Conservation (phyloP, 2,888 invertebrate species). For the Gisinianus flammeolus region DNA sequence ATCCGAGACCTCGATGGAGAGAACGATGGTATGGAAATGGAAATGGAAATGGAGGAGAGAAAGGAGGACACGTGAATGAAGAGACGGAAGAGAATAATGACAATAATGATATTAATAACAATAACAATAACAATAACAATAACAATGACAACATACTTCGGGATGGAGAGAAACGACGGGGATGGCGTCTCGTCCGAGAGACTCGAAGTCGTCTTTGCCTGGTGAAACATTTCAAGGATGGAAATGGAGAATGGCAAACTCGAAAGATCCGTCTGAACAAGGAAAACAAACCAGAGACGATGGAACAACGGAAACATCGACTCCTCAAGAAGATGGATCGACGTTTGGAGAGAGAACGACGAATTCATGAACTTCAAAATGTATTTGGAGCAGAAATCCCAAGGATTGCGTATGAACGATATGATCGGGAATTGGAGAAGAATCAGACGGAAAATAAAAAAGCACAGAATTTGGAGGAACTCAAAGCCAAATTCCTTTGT, state of each 20-base stretch:
- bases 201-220: slow-evolving; percentile 9
- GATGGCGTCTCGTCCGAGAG: slow-evolving; percentile 30
- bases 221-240: slow-evolving; percentile 25
- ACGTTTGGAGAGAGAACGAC: slow-evolving; percentile 11
- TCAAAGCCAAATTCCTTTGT: neutral
- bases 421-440: slow-evolving; percentile 15
- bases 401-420: slow-evolving; percentile 16
- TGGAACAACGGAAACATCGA: slow-evolving; percentile 17
- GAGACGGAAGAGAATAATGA: neutral
- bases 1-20: slow-evolving; percentile 9
- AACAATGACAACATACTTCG: neutral
- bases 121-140: neutral
- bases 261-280: slow-evolving; percentile 29
- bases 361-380: slow-evolving; percentile 24
- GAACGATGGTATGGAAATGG: slow-evolving; percentile 24
- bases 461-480: neutral
- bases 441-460: neutral
- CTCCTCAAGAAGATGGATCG: slow-evolving; percentile 18
- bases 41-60: neutral
- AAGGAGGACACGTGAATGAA: neutral
- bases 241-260: neutral
- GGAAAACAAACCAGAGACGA: slow-evolving; percentile 27
- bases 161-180: too few species aligned
- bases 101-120: neutral
- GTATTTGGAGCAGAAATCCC: slow-evolving; percentile 33